These are phyloP conservation scores for Terebella lapidaria DNA, from an alignment of 2,888 invertebrate species.

Conservation along the genomic window DNA sequence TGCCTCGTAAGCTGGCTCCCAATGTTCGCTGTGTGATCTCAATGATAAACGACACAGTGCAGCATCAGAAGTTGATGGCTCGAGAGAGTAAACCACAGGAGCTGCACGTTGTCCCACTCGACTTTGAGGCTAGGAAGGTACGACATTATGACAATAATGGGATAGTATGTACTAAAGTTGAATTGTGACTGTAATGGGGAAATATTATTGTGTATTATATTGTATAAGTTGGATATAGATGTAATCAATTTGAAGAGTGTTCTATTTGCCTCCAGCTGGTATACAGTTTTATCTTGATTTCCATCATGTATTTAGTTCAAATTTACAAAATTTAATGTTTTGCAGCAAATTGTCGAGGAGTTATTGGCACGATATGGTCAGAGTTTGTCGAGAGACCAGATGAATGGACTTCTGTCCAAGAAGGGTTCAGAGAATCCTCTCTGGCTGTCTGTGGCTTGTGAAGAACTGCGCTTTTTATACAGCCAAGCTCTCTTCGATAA, in stretches of 20 bases:
- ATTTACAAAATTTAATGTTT: too few species aligned
- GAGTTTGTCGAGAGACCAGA: conserved; percentile 19
- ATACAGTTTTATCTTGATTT: too few species aligned
- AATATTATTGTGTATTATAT: too few species aligned
- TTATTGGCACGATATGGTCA: conserved; percentile 16
- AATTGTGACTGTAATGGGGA: too few species aligned
- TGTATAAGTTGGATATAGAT: too few species aligned
- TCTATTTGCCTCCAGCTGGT: too few species aligned
- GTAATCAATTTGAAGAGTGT: too few species aligned
- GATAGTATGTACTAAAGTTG: too few species aligned
- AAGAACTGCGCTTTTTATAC: conserved; percentile 26
- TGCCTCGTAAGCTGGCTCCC: conserved; percentile 47
- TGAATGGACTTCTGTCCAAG: conserved; percentile 22
- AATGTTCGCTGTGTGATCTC: conserved; percentile 47
- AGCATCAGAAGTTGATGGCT: conserved; percentile 35
- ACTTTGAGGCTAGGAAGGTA: conserved; percentile 39
- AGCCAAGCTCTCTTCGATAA: conserved; percentile 15
- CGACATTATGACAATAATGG: too few species aligned
- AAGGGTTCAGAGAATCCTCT: conserved; percentile 28
- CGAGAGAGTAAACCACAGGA: conserved; percentile 32
- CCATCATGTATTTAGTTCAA: too few species aligned
- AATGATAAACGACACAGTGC: conserved; percentile 37
- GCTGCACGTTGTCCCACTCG: conserved; percentile 34
- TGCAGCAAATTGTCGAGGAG: conserved; percentile 21
- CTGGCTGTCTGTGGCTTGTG: conserved; percentile 30